A percentile compares a stretch with the other conserved stretches of the same genome.
Conservation (phyloP, 2,888 invertebrate genomes). For the Eupsilia transversa region DNA sequence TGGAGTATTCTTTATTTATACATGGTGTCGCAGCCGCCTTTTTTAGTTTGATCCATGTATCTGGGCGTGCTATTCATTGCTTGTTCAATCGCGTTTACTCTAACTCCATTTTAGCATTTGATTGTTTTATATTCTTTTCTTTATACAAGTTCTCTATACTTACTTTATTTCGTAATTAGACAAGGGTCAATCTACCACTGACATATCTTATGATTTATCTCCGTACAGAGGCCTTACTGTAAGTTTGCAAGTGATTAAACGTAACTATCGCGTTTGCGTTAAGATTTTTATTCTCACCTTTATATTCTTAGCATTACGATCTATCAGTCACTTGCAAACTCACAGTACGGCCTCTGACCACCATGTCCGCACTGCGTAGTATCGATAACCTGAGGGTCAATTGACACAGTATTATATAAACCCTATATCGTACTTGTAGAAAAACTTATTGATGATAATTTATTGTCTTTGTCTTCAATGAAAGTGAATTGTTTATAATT, state of each 20-base stretch:
- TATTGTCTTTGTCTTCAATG: constrained; percentile 56
- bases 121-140: neutral
- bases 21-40: neutral
- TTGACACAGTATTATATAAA: constrained; percentile 26
- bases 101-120: neutral
- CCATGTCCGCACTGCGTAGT: constrained; percentile 25
- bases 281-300: no score
- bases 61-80: no score
- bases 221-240: no score
- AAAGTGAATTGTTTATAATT: constrained; percentile 44
- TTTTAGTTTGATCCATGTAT: no score
- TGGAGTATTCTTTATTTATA: neutral
- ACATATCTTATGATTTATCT: constrained; percentile 16
- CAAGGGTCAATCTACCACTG: constrained; percentile 14
- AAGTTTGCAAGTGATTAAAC: no score
- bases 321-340: no score
- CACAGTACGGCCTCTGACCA: no score
- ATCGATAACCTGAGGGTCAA: constrained; percentile 40
- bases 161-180: constrained; percentile 13
- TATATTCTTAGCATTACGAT: no score
- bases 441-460: constrained; percentile 21
- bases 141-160: neutral
- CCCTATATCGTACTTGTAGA: constrained; percentile 15
- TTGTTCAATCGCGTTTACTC: neutral
- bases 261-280: no score